Evolutionary conservation across 1,140 invertebrate genomes (phyloP).

Genomic region (Aphidius ervi): DNA sequence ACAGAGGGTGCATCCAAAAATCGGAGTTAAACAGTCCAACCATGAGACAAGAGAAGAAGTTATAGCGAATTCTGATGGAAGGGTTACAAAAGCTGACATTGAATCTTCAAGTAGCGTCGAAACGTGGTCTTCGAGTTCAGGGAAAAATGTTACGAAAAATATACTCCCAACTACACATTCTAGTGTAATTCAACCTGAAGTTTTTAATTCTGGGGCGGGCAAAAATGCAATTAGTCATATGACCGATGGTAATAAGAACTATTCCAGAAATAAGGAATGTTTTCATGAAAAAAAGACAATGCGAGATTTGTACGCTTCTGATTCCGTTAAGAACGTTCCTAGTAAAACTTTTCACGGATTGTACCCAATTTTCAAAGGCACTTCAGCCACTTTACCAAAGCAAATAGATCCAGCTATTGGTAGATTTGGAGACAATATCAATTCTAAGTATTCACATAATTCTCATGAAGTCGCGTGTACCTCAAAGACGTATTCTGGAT

Average conservation of each 20-base stretch:
- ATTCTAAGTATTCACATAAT: slow-evolving; percentile 15
- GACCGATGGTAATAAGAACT: slow-evolving; percentile 5
- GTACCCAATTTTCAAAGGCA: slow-evolving; percentile 22
- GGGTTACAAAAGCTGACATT: slow-evolving; percentile 39
- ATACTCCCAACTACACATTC: slow-evolving; percentile 37
- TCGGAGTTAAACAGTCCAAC: slow-evolving; percentile 42
- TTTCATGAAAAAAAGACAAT: no score
- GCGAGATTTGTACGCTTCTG: no score
- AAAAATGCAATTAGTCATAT: background rate
- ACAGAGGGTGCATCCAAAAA: slow-evolving; percentile 38
- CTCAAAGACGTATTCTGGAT: slow-evolving; percentile 56
- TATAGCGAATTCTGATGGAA: slow-evolving; percentile 38
- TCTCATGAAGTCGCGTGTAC: slow-evolving; percentile 20
- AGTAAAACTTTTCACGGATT: slow-evolving; percentile 15
- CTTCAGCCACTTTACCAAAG: slow-evolving; percentile 25
- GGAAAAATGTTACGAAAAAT: slow-evolving; percentile 35
- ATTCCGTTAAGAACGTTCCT: no score
- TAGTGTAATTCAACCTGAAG: slow-evolving; percentile 23
- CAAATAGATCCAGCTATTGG: slow-evolving; percentile 20
- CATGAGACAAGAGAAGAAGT: slow-evolving; percentile 40
- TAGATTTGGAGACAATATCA: slow-evolving; percentile 33
- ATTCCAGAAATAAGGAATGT: no score
- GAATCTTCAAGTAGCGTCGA: slow-evolving; percentile 43
- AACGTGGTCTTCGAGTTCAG: slow-evolving; percentile 42
- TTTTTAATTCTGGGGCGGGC: slow-evolving; percentile 19